phyloP scores from a whole-genome alignment of 2,888 invertebrate species.

The Spilosoma lubricipeda region DNA sequence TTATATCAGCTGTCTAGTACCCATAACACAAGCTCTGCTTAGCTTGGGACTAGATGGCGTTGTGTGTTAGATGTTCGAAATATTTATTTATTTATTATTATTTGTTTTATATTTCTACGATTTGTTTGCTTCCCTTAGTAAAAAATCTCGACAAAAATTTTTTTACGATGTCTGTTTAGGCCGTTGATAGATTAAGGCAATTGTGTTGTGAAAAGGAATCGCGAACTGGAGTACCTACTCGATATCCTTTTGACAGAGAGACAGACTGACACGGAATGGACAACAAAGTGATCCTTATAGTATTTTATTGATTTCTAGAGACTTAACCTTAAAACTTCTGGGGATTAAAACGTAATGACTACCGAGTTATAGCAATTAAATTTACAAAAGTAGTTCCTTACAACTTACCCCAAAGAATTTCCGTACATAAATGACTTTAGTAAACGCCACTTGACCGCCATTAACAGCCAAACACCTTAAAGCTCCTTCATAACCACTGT shows the following conservation, averaged over 20 bases:
- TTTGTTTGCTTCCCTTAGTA: neutral
- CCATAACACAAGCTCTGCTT: too few species aligned
- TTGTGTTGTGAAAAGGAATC: neutral
- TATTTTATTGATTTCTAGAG: neutral
- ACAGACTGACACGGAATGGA: neutral
- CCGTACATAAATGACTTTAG: slow-evolving; percentile 92
- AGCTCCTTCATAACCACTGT: slow-evolving; percentile 95
- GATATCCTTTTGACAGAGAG: neutral
- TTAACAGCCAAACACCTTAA: slow-evolving; percentile 92
- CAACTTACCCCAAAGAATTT: slow-evolving; percentile 91
- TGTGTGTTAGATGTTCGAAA: too few species aligned
- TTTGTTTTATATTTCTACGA: neutral
- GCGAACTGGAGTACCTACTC: neutral
- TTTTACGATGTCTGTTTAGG: neutral
- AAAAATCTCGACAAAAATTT: neutral
- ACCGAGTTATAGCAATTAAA: neutral
- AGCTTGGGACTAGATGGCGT: too few species aligned
- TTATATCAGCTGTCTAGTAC: too few species aligned
- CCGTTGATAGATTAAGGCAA: neutral
- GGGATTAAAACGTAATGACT: neutral
- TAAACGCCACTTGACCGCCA: slow-evolving; percentile 94
- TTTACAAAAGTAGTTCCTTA: neutral
- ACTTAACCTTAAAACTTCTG: neutral
- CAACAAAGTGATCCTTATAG: neutral
- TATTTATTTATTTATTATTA: too few species aligned